These are phyloP conservation scores for Rhyzopertha dominica DNA, from an alignment of 1,140 invertebrate genomes.

Conservation along the genomic window DNA sequence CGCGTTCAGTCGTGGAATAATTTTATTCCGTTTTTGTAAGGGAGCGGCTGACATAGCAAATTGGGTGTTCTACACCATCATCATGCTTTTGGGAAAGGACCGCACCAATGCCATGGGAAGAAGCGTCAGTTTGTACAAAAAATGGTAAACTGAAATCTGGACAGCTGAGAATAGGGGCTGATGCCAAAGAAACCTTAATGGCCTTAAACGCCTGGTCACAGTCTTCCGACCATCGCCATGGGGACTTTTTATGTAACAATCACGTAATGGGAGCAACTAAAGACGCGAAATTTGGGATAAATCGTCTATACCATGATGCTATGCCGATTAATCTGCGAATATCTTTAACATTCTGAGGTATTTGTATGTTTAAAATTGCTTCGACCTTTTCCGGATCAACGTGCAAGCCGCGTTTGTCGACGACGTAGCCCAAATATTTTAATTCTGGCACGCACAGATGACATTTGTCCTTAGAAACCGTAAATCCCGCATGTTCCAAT, in stretches of 20 bases:
- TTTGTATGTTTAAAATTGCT: constrained; percentile 42
- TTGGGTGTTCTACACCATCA: constrained; percentile 39
- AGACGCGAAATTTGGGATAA: constrained; percentile 40
- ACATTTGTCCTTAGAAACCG: too few relatives aligned
- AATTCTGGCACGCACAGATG: constrained; percentile 27
- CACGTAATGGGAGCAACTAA: constrained; percentile 39
- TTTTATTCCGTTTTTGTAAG: constrained; percentile 45
- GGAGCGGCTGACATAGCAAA: constrained; percentile 45
- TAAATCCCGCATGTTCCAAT: constrained; percentile 25
- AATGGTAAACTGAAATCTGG: constrained; percentile 24
- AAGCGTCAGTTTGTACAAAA: constrained; percentile 31
- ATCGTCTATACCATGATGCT: constrained; percentile 44
- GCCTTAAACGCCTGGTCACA: not conserved
- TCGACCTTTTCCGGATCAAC: constrained; percentile 43
- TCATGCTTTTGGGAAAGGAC: constrained; percentile 26
- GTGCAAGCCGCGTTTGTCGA: constrained; percentile 34
- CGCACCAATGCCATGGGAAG: constrained; percentile 21
- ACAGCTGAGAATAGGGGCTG: constrained; percentile 21
- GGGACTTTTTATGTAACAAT: constrained; percentile 35
- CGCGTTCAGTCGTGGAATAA: constrained; percentile 47
- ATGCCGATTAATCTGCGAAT: constrained; percentile 42
- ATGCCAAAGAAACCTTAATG: constrained; percentile 7
- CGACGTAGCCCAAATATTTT: constrained; percentile 33
- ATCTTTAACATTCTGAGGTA: constrained; percentile 39
- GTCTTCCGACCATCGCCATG: constrained; percentile 20